phyloP scores from a whole-genome alignment of 2,113 vertebrate genomes.

The Lates calcarifer region DNA sequence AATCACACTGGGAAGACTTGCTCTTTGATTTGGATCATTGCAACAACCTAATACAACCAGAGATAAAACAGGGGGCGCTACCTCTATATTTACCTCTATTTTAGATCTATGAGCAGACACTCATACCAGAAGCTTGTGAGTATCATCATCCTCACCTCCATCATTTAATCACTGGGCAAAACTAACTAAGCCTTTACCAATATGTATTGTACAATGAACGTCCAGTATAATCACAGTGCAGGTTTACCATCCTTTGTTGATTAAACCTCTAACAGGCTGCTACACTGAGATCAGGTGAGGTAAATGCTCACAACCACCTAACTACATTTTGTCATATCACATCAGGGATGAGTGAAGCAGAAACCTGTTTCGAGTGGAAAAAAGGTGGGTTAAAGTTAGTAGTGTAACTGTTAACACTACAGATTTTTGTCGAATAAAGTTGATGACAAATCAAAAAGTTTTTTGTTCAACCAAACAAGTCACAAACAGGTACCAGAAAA shows the following conservation, averaged over 20 bases:
- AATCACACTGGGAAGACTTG: too few relatives aligned
- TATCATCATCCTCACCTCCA: too few relatives aligned
- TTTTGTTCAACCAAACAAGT: not conserved
- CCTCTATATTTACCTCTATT: too few relatives aligned
- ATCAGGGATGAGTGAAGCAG: not conserved
- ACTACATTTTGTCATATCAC: not conserved
- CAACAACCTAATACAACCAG: not conserved
- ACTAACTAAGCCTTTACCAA: too few relatives aligned
- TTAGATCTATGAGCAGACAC: too few relatives aligned
- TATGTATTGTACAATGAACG: too few relatives aligned
- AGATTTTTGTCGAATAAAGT: too few relatives aligned
- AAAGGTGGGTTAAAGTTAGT: not conserved
- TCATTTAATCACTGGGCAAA: too few relatives aligned
- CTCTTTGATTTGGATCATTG: too few relatives aligned
- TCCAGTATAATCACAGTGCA: too few relatives aligned
- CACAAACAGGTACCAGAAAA: not conserved
- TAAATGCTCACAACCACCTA: not conserved
- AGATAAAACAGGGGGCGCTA: not conserved
- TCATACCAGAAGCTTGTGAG: too few relatives aligned
- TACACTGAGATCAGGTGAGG: not conserved
- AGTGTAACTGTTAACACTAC: not conserved
- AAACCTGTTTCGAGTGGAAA: not conserved
- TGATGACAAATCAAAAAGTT: not conserved
- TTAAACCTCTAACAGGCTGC: not conserved
- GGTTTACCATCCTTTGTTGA: too few relatives aligned